These are phyloP conservation scores for Sussaba pulchella DNA, from an alignment of 2,888 invertebrate genomes.

Conservation along the genomic window DNA sequence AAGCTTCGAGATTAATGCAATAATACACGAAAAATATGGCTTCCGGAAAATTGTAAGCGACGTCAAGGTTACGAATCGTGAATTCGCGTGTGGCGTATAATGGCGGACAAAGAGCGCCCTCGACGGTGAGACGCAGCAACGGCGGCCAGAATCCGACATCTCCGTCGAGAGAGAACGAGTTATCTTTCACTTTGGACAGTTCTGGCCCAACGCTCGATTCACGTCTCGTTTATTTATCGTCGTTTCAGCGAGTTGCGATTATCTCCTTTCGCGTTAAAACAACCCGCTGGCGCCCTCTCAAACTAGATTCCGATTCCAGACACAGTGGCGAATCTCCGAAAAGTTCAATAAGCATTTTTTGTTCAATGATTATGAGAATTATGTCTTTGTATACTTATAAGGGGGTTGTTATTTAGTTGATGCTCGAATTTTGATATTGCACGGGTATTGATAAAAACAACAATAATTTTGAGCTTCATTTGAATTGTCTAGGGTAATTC, in stretches of 20 bases:
- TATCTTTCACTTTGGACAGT: constrained; percentile 45
- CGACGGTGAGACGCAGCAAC: constrained; percentile 33
- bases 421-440: no score
- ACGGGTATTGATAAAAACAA: no score
- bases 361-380: constrained; percentile 25
- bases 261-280: constrained; percentile 46
- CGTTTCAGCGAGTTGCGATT: constrained; percentile 55
- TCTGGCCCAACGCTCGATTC: constrained; percentile 44
- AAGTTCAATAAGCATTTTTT: constrained; percentile 52
- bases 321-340: constrained; percentile 46
- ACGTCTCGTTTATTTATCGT: constrained; percentile 52
- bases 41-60: constrained; percentile 65
- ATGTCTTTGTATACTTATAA: no score
- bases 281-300: background rate
- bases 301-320: constrained; percentile 64
- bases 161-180: constrained; percentile 43
- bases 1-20: constrained; percentile 56
- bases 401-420: no score
- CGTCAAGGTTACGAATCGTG: constrained; percentile 56
- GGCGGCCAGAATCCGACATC: constrained; percentile 45
- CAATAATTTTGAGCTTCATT: no score
- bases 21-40: constrained; percentile 66
- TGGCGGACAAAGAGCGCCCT: constrained; percentile 50
- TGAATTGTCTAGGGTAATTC: no score
- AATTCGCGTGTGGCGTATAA: constrained; percentile 55